Percentiles rank a stretch among this genome's conserved stretches.
These are phyloP conservation scores for Eueremaeus valkanovi DNA, from an alignment of 2,888 invertebrate species.

Conservation along the genomic window DNA sequence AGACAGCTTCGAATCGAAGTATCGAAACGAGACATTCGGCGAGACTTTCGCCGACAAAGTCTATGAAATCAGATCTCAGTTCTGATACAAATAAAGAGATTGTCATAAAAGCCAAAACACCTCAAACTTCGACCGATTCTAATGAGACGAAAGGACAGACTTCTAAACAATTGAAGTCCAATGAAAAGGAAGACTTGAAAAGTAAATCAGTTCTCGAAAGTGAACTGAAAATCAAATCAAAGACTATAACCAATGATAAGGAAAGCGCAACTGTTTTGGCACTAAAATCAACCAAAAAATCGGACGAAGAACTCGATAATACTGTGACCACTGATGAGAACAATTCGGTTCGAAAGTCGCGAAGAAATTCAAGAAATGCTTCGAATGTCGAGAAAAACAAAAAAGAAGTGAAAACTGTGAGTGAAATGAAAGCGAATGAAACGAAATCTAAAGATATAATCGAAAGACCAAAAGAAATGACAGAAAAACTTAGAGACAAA, in stretches of 20 bases:
- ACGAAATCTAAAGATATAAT: conserved; percentile 5
- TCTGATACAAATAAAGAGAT: neutral
- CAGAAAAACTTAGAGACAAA: neutral
- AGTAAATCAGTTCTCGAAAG: neutral
- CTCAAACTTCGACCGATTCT: neutral
- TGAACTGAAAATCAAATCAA: neutral
- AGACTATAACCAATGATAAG: neutral
- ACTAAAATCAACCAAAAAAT: neutral
- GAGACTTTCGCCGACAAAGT: neutral
- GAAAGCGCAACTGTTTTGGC: neutral
- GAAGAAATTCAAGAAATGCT: conserved; percentile 16
- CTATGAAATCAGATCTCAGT: neutral
- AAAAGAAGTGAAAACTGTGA: neutral
- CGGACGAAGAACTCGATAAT: neutral
- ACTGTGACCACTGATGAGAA: neutral
- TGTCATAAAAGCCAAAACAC: neutral
- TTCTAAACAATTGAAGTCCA: neutral
- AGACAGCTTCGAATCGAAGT: neutral
- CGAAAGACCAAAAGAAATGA: neutral
- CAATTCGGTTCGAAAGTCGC: neutral
- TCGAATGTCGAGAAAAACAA: neutral
- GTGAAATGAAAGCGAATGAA: neutral
- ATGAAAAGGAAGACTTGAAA: neutral
- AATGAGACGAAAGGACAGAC: neutral
- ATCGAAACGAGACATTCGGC: neutral